Conservation (phyloP, 2,797 vertebrate genomes). For the Lepilemur ruficaudatus region DNA sequence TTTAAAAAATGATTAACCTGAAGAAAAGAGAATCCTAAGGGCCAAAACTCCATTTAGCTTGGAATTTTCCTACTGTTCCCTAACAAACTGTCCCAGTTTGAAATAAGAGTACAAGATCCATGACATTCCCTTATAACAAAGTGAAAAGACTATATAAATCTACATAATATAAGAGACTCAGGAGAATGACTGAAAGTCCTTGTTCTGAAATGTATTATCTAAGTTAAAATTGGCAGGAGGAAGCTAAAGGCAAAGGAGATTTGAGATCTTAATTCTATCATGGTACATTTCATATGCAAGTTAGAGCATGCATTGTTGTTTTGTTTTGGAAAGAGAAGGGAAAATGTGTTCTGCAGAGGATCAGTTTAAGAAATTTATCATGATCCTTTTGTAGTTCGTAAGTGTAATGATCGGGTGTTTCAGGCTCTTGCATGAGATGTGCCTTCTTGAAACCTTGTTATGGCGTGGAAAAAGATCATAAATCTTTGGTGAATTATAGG, state of each 20-base stretch:
- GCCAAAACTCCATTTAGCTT: not conserved
- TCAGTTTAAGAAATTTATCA: not conserved
- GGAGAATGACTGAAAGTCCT: not conserved
- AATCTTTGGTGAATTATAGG: slow-evolving; percentile 5
- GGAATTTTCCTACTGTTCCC: not conserved
- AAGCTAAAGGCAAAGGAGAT: not conserved
- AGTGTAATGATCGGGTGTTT: not conserved
- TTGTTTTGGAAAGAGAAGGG: not conserved
- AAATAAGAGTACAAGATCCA: not conserved
- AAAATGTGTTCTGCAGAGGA: not conserved
- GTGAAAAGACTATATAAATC: not conserved
- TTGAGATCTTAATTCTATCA: not conserved
- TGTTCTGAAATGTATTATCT: not conserved
- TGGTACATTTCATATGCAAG: not conserved
- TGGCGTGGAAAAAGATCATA: not conserved
- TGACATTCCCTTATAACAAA: not conserved
- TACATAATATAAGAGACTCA: not conserved
- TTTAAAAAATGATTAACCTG: not conserved
- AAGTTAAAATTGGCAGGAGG: not conserved
- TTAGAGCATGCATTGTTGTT: not conserved
- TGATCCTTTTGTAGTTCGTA: not conserved
- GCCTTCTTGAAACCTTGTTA: not conserved
- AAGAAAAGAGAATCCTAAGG: slow-evolving; percentile 17
- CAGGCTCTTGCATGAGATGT: not conserved
- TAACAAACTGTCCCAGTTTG: not conserved